phyloP scores from a whole-genome alignment of 2,797 vertebrate species.

The Bradypus variegatus region DNA sequence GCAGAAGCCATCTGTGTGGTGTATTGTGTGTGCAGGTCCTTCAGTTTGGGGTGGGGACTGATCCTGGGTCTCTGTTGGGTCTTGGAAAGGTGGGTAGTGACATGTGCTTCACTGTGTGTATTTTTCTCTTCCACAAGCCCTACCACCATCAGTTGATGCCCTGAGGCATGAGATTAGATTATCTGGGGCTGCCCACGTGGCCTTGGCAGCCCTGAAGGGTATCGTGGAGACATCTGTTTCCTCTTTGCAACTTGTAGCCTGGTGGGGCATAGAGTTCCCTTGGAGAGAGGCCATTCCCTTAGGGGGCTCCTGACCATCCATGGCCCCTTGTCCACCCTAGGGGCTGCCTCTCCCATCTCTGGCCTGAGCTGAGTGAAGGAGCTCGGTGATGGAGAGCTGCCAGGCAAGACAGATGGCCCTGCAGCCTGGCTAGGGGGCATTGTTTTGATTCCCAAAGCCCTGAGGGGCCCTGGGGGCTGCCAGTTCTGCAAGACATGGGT shows the following conservation, averaged over 20 bases:
- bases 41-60: accelerated
- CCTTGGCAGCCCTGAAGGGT: neutral
- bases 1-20: accelerated
- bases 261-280: neutral
- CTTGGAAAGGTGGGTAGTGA: neutral
- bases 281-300: neutral
- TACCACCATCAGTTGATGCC: neutral
- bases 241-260: neutral
- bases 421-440: neutral
- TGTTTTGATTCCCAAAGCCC: neutral
- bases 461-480: neutral
- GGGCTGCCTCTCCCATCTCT: neutral
- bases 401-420: neutral
- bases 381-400: neutral
- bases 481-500: neutral
- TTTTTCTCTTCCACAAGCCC: neutral
- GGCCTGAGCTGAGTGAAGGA: neutral
- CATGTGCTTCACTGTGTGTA: neutral
- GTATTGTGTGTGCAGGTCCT: accelerated
- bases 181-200: neutral
- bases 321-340: neutral
- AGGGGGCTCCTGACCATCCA: neutral
- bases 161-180: neutral
- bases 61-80: neutral
- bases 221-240: accelerated